Evolutionary conservation across 2,113 vertebrate species (phyloP), one percentile per base, ranked within the genome.

Genomic region (Morone chrysops): DNA sequence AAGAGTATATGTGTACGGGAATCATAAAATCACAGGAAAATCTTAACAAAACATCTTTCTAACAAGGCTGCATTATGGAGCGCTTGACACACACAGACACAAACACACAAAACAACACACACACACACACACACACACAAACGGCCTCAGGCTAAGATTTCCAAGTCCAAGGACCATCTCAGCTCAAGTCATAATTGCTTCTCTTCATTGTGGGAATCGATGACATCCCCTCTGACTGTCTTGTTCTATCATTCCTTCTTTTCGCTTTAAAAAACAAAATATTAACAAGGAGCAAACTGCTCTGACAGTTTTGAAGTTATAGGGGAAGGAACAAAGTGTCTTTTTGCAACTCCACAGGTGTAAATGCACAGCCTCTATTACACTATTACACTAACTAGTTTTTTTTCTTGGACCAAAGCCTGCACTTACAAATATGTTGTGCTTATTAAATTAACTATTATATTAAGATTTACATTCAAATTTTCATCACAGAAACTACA

Each of bases 151-250:
- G 85, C 69, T 47, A 75, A 43, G 63, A 75, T 75, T 40, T 82
- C 36, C 9, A 80, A 62, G 82, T 89, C 76, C 82, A 80, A 89
- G 87, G 62, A 86, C 83, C 77, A 69, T 87, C 81, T 74, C 63
- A 78, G 73, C 83, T 72, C 22, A 9, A 31, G 18, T 75, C 40
- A 61, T 82, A 90, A 91, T 86, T 89, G 82, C 75, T 63, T 81
- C 65, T 70, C 63, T 85, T 85, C 77, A 80, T 78, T 83, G 56
- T 75, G 81, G 85, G 71, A 90, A 89, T 92, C 56, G 6, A 56
- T 83, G 85, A 86, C 90, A 81, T 75, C 57, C 59, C 59, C 48
- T 13, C 25, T 38, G 50, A 48, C 68, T 72, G n/a, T 66, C 10
- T 16, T 56, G 43, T 41, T 57, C 53, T 50, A 71, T 45, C 17